Evolutionary conservation across 2,888 invertebrate genomes (phyloP).

Genomic region (Limenitis camilla): DNA sequence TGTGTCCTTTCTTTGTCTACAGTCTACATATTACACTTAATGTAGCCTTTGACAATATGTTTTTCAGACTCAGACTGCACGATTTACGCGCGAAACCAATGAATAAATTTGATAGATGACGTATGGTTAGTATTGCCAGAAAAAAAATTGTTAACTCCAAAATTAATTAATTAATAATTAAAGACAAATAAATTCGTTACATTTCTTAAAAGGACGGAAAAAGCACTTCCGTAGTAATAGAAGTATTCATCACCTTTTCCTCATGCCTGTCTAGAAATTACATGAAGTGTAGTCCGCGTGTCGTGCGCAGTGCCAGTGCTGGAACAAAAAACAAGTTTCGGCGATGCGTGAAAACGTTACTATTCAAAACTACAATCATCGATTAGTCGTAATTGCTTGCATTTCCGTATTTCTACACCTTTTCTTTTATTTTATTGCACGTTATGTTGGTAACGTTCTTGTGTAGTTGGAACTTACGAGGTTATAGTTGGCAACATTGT

Average conservation of each 20-base stretch:
- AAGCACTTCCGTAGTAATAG: slow-evolving; percentile 11
- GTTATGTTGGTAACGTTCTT: neutral
- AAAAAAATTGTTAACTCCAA: too few relatives aligned
- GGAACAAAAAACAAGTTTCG: slow-evolving; percentile 7
- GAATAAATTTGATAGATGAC: too few relatives aligned
- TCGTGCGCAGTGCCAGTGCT: slow-evolving; percentile 6
- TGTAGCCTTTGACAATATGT: too few relatives aligned
- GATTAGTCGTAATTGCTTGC: slow-evolving; percentile 12
- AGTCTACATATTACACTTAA: too few relatives aligned
- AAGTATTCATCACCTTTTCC: slow-evolving; percentile 10
- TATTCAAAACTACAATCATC: slow-evolving; percentile 15
- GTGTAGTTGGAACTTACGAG: neutral
- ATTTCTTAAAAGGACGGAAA: slow-evolving; percentile 11
- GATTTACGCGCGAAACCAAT: too few relatives aligned
- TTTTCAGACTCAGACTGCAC: too few relatives aligned
- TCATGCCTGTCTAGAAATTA: slow-evolving; percentile 17
- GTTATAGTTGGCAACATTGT: neutral
- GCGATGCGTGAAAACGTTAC: slow-evolving; percentile 22
- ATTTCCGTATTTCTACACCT: slow-evolving; percentile 11
- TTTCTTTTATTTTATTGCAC: neutral
- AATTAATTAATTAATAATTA: neutral
- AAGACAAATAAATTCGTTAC: neutral
- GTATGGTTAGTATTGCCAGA: too few relatives aligned
- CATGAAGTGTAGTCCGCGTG: too few relatives aligned
- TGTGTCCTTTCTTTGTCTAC: too few relatives aligned